Base-by-base conservation (phyloP, 2,113 vertebrate species). In the Apistogramma diplotaenia region DNA sequence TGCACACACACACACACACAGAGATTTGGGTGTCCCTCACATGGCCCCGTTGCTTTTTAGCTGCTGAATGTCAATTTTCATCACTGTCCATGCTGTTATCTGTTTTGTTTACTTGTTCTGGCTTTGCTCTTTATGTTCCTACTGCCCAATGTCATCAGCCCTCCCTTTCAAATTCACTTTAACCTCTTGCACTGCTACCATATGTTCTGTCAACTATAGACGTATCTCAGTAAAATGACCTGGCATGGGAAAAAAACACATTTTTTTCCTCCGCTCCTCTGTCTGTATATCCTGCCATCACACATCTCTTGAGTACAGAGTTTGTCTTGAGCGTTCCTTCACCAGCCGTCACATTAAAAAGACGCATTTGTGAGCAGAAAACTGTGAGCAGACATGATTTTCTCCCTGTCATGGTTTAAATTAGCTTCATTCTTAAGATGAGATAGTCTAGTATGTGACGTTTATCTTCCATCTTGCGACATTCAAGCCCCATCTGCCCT, bases 181-280 rank as follows among this genome's bases (percentile, higher is more conserved):
- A 81, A 83, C 85, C 72, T 89, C 73, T 74, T 75, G 37, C 71
- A 56, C 74, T 51, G 62, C 37, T 4, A 49, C 23, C 87, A 51
- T 91, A 87, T 86, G 84, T 77, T 76, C 40, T 72, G 71, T 88
- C 85, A 83, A 33, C 85, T 78, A 72, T 15, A 82, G 43, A 81
- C 16, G 0, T 57, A 79, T 82, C 81, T 88, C 79, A 37, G 53
- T 83, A 74, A 87, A 89, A 55, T 55, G 73, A 87, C 62, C 54
- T 87, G 87, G 60, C 81, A 76, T 56, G 21, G 49, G 5, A 58
- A 19, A 46, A 15, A 21, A 53, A 4, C 37, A 1, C 57, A 6
- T 71, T 78, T 33, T 57, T 57, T 53, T 43, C 16, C 79, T 71
- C 23, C 43, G 16, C 37, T 10, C 57, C 43, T 74, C 56, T 81